Base-by-base conservation (phyloP, 2,888 invertebrate genomes). In the Microchrysa polita region DNA sequence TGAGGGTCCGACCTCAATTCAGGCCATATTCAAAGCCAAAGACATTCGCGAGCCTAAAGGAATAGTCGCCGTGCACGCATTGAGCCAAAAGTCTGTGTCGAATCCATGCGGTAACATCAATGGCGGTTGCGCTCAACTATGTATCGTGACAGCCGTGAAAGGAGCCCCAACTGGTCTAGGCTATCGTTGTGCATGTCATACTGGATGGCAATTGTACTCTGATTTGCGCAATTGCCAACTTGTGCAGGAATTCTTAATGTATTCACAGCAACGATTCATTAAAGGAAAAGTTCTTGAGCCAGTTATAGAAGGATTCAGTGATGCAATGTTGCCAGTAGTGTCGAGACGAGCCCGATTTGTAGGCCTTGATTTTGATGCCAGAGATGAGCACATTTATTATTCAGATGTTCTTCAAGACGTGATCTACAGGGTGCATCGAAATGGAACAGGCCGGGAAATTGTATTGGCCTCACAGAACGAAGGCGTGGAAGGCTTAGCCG, bases 371-470 rank as follows among this genome's bases (percentile, higher is more conserved):
- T 98, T 95, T 81, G 97, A 98, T 83, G 92, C 95, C 0, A 87
- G 92, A 67, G 93, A 95, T 78, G 91, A 94, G 80, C 93, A 94
- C 80, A 96, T 99, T 77, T 99, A 98, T 84, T 98, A 97, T 84
- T 98, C 98, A 0, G 99, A 99, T 82, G 97, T 98, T 0, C 88
- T 97, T 20, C 94, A 97, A 85, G 96, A 97, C 83, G 97, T 97
- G 0, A 97, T 97, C 77, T 95, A 96, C 83, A 86, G 93, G 22
- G 92, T 93, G 0, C 92, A 92, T 79, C 88, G 92, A 76, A 93
- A 93, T 79, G 93, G 93, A 60, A 91, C 92, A 0, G 90, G 92
- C 0, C 89, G 92, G 27, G 95, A 96, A 85, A 96, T 95, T 73
- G 96, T 98, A 0, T 83, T 97, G 48, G 96, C 97, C 0, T 96